A percentile compares a stretch with the other conserved stretches of the same genome.
phyloP scores from a whole-genome alignment of 2,113 vertebrate species.

The Perca flavescens region DNA sequence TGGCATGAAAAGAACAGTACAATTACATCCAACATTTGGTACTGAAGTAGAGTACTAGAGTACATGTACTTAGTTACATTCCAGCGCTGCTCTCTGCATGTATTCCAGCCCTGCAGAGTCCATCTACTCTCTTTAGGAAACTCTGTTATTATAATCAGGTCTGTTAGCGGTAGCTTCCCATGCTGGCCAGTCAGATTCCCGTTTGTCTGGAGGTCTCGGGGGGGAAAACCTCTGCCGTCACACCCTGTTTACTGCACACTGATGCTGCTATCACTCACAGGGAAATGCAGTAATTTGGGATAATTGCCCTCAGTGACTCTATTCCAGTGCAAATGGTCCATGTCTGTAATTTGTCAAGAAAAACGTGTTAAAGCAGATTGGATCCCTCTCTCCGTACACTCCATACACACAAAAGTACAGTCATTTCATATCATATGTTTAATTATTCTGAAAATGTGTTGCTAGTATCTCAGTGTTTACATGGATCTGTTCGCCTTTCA shows the following conservation, averaged over 20 bases:
- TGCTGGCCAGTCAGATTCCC: neutral
- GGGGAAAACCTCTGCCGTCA: conserved; percentile 43
- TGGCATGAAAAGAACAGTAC: too few species aligned
- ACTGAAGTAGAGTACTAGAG: too few species aligned
- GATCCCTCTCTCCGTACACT: neutral
- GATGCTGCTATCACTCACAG: neutral
- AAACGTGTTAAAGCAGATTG: conserved; percentile 52
- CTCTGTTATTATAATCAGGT: neutral
- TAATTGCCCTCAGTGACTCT: conserved; percentile 52
- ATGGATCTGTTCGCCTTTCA: too few species aligned
- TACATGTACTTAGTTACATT: too few species aligned
- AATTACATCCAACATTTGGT: too few species aligned
- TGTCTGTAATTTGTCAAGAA: conserved; percentile 65
- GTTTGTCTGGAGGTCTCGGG: neutral
- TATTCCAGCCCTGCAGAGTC: too few species aligned
- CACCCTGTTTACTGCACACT: conserved; percentile 36
- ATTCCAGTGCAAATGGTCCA: conserved; percentile 51
- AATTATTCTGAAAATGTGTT: too few species aligned
- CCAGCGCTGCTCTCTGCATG: too few species aligned
- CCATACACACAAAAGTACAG: too few species aligned
- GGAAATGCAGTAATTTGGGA: conserved; percentile 51
- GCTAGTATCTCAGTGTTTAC: too few species aligned
- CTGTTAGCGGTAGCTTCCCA: neutral
- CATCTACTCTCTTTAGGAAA: too few species aligned
- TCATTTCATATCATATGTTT: too few species aligned